Base-by-base conservation (phyloP, 2,888 invertebrate genomes). In the Rhorus exstirpatorius region DNA sequence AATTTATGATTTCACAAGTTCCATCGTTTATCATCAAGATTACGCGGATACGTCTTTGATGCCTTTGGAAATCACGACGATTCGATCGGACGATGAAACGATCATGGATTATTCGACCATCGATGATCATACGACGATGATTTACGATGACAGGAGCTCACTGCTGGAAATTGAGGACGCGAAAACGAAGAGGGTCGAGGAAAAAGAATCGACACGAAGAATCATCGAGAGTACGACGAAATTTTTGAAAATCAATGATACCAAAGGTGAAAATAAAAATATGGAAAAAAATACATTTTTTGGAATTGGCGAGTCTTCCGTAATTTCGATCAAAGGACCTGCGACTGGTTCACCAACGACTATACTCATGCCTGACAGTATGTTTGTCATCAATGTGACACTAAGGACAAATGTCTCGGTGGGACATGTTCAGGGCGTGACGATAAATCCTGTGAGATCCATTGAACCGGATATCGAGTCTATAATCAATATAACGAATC, bases 351-450 rank as follows among this genome's bases (percentile, higher is more conserved):
- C 87, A 75, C 89, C 90, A 44, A 88, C 90, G 71, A 88, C 87
- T 14, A 87, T 92, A 60, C 84, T 91, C 80, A 91, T 92, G 88
- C 94, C 94, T 19, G 93, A 94, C 83, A 94, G 95, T 85, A 93
- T 93, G 24, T 94, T 94, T 80, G 94, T 94, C 63, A 94, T 95
- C 83, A 95, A 95, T 86, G 94, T 95, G 8, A 94, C 95, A 1
- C 94, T 95, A 86, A 91, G 91, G 86, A 92, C 90, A 49, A 93
- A 93, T 78, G 91, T 92, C 77, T 91, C 92, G 21, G 89, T 92
- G 14, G 90, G 88, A n/a, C 94, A 94, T 46, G 88, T 94, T 51
- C 92, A 92, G 4, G 95, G 95, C 78, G 93, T 93, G 6, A 92
- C 93, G 49, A 91, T 93, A 46, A 92, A 91, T 74, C 93, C 93